Conservation (phyloP, 2,113 vertebrate species). For the Felis chaus region DNA sequence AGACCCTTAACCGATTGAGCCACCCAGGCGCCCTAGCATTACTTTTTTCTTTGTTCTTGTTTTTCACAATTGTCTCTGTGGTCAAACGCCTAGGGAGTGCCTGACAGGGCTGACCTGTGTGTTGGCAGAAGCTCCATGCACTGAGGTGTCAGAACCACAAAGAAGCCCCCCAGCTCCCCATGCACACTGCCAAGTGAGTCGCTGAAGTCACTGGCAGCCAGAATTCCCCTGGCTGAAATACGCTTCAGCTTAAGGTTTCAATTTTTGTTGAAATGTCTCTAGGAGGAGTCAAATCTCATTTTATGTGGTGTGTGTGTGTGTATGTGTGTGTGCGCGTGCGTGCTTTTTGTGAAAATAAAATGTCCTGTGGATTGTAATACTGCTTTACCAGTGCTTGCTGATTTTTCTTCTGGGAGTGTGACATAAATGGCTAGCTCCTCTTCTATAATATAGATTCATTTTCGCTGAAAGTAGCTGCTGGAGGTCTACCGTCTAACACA, state of each 20-base stretch:
- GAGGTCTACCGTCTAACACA: neutral
- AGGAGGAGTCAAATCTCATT: neutral
- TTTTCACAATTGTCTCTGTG: neutral
- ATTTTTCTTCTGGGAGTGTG: neutral
- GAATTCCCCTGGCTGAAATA: neutral
- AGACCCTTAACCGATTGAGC: no score
- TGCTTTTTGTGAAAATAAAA: neutral
- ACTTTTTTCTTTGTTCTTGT: neutral
- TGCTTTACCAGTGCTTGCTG: neutral
- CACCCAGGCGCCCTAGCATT: no score
- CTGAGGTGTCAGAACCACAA: neutral
- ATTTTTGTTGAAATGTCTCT: neutral
- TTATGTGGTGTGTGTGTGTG: neutral
- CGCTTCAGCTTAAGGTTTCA: neutral
- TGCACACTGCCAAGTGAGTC: neutral
- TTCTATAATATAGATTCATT: neutral
- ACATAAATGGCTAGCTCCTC: neutral
- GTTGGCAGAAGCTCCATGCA: neutral
- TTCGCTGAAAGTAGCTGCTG: neutral
- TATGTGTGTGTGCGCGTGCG: rapidly evolving
- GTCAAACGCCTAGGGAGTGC: neutral
- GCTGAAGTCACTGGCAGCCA: neutral
- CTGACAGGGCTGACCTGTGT: neutral
- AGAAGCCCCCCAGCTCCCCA: neutral
- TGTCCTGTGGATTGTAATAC: neutral